phyloP scores from a whole-genome alignment of 2,113 vertebrate genomes.

The Salminus brasiliensis region DNA sequence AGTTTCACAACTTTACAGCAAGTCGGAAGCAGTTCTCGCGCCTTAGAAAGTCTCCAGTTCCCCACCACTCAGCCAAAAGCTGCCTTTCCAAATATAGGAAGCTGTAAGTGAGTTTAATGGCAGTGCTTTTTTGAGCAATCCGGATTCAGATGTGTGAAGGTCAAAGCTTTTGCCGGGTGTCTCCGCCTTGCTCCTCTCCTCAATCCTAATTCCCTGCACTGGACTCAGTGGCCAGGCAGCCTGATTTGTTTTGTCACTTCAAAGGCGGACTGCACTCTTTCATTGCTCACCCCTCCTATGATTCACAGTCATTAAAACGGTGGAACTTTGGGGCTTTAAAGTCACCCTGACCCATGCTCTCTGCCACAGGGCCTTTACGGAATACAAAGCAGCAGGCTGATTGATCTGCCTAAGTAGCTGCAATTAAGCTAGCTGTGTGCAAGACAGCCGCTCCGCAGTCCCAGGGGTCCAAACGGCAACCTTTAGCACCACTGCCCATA shows the following conservation, averaged over 20 bases:
- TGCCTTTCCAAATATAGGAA: constrained; percentile 18
- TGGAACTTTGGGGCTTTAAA: constrained; percentile 73
- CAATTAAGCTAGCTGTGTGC: constrained; percentile 67
- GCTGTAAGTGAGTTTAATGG: constrained; percentile 47
- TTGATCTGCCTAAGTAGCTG: constrained; percentile 74
- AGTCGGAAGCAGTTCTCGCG: no score
- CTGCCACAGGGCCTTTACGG: constrained; percentile 55
- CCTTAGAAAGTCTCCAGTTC: no score
- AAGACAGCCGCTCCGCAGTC: constrained; percentile 18
- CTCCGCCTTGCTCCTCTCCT: constrained; percentile 47
- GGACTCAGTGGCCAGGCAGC: constrained; percentile 55
- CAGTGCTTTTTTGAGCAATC: constrained; percentile 31
- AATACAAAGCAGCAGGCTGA: constrained; percentile 73
- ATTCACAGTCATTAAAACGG: constrained; percentile 76
- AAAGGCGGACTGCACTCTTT: constrained; percentile 35
- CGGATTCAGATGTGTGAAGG: constrained; percentile 67
- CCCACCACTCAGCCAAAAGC: constrained; percentile 18
- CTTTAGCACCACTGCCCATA: constrained; percentile 24
- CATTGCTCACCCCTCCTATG: constrained; percentile 48
- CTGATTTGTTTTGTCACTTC: constrained; percentile 67
- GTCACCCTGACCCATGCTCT: constrained; percentile 72
- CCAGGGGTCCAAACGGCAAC: constrained; percentile 27
- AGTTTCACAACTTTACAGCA: no score
- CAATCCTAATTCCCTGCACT: constrained; percentile 45
- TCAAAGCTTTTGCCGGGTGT: constrained; percentile 59